A percentile compares a stretch with the other conserved stretches of the same genome.
Conservation (phyloP, 2,888 invertebrate genomes). For the Rhagonycha fulva region DNA sequence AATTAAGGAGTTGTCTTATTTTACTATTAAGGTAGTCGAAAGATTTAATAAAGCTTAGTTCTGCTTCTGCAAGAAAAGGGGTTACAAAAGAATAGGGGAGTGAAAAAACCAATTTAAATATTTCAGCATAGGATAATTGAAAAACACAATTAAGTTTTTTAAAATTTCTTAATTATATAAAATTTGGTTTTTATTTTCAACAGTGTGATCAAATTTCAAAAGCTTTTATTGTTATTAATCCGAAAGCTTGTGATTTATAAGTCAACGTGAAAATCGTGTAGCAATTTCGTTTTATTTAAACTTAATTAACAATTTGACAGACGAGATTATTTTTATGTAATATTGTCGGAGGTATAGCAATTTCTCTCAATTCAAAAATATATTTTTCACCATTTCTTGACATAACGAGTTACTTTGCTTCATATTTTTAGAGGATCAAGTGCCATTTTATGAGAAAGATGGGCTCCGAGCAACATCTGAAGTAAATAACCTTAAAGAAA, state of each 20-base stretch:
- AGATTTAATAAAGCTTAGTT: background rate
- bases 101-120: background rate
- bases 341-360: background rate
- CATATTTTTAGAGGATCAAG: too few species aligned
- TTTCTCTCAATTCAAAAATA: too few species aligned
- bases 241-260: background rate
- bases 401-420: too few species aligned
- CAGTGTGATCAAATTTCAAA: background rate
- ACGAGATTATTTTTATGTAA: background rate
- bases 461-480: too few species aligned
- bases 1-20: background rate
- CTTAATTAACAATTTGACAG: background rate
- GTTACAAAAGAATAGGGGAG: background rate
- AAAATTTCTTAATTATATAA: background rate
- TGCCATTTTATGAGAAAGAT: too few species aligned
- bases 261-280: background rate
- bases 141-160: background rate
- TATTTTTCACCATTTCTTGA: too few species aligned
- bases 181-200: background rate
- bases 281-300: background rate
- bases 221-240: background rate
- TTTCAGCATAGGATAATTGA: background rate
- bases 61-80: background rate
- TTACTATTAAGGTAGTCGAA: background rate
- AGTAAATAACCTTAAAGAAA: too few species aligned